phyloP scores from a whole-genome alignment of 2,888 invertebrate genomes.

The Cephus spinipes region DNA sequence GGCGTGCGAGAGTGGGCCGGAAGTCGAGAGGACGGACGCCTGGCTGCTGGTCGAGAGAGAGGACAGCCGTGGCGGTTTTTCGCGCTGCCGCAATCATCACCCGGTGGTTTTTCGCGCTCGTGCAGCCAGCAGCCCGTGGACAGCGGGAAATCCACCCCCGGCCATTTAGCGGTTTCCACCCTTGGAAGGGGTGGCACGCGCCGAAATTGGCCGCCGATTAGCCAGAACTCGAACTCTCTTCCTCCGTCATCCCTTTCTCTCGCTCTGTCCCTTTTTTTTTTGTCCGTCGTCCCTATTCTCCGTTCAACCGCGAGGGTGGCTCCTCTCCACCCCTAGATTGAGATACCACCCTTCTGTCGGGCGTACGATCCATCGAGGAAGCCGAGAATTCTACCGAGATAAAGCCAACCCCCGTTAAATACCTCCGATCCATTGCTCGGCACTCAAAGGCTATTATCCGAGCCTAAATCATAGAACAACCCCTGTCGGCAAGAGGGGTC shows the following conservation, averaged over 20 bases:
- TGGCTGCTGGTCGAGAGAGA: conserved; percentile 7
- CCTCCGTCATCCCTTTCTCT: not conserved
- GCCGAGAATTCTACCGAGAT: not conserved
- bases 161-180: not conserved
- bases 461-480: not conserved
- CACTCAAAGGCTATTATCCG: not conserved
- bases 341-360: not conserved
- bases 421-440: not conserved
- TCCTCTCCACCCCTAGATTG: not conserved
- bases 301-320: not conserved
- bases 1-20: not conserved
- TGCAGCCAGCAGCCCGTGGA: conserved; percentile 19
- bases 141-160: conserved; percentile 31
- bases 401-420: not conserved
- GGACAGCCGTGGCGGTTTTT: conserved; percentile 46
- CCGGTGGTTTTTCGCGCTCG: conserved; percentile 50
- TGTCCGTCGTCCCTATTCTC: not conserved
- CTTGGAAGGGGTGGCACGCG: conserved; percentile 44
- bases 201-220: conserved; percentile 54
- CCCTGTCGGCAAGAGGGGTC: not conserved
- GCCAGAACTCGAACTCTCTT: conserved; percentile 14
- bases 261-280: not conserved
- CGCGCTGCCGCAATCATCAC: conserved; percentile 45
- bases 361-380: not conserved
- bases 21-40: conserved; percentile 3